Evolutionary conservation across 2,113 vertebrate genomes (phyloP).

Genomic region (Bujurquina vittata): DNA sequence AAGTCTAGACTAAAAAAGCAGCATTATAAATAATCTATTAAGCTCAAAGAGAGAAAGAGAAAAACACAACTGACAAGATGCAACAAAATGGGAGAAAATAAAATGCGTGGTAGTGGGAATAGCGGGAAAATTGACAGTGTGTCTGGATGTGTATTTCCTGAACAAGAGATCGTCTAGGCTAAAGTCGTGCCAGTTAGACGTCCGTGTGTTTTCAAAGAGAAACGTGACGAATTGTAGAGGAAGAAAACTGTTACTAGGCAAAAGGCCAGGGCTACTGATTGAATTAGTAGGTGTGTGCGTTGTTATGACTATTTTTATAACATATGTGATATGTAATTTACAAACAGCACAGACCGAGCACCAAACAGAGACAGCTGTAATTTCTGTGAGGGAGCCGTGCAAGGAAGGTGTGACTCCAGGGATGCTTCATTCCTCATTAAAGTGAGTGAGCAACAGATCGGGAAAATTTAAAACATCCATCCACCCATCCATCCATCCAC

Average conservation of each 20-base stretch:
- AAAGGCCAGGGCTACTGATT: background rate
- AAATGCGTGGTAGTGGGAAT: background rate
- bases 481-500: background rate
- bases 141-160: background rate
- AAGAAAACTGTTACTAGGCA: background rate
- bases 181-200: background rate
- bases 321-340: conserved; percentile 24
- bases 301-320: background rate
- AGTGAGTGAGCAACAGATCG: background rate
- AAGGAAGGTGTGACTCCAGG: background rate
- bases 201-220: conserved; percentile 15
- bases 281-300: background rate
- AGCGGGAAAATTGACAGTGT: background rate
- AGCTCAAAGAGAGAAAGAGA: background rate
- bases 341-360: background rate
- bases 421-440: background rate
- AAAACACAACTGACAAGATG: conserved; percentile 16
- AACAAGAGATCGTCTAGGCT: background rate
- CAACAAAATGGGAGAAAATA: background rate
- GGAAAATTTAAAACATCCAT: background rate
- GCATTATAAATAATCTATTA: conserved; percentile 15
- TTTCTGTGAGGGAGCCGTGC: background rate
- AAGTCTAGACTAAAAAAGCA: background rate
- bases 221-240: background rate
- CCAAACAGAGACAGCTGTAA: background rate